phyloP scores from a whole-genome alignment of 2,888 invertebrate species.

The Platycnemis pennipes region DNA sequence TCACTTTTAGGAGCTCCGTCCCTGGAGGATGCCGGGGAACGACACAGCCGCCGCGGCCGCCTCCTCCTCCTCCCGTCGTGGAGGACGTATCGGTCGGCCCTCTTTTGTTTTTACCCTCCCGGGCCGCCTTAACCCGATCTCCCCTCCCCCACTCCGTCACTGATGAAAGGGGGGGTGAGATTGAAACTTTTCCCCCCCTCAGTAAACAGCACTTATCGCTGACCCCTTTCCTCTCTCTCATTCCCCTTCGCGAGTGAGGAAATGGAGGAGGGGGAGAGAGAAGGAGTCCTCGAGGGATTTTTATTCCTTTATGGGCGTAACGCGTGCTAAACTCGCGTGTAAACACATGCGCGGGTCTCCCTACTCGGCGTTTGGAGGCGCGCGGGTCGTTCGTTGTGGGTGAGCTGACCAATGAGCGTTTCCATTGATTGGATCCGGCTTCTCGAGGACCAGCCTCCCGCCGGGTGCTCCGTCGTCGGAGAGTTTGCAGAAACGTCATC shows the following conservation, averaged over 20 bases:
- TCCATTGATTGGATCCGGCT: too few relatives aligned
- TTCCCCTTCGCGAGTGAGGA: not conserved
- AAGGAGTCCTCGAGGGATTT: not conserved
- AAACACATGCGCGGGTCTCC: too few relatives aligned
- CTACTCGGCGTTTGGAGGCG: too few relatives aligned
- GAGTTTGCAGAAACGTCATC: too few relatives aligned
- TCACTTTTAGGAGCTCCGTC: slow-evolving; percentile 5
- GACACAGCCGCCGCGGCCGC: slow-evolving; percentile 10
- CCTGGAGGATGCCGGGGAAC: not conserved
- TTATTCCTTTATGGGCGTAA: too few relatives aligned
- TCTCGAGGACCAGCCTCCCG: too few relatives aligned
- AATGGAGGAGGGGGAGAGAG: too few relatives aligned
- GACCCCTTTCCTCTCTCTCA: not conserved
- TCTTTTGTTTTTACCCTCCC: not conserved
- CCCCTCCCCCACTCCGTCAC: not conserved
- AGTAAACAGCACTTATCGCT: not conserved
- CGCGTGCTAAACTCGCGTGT: too few relatives aligned
- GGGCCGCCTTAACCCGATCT: not conserved
- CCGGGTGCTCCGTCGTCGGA: too few relatives aligned
- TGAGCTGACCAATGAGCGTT: too few relatives aligned
- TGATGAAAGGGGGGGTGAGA: not conserved
- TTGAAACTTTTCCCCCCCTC: slow-evolving; percentile 30
- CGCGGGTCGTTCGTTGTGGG: too few relatives aligned
- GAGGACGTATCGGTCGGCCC: not conserved
- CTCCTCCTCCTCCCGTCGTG: not conserved